These are phyloP conservation scores for Litocranius walleri DNA, from an alignment of 2,113 vertebrate genomes.

Conservation along the genomic window DNA sequence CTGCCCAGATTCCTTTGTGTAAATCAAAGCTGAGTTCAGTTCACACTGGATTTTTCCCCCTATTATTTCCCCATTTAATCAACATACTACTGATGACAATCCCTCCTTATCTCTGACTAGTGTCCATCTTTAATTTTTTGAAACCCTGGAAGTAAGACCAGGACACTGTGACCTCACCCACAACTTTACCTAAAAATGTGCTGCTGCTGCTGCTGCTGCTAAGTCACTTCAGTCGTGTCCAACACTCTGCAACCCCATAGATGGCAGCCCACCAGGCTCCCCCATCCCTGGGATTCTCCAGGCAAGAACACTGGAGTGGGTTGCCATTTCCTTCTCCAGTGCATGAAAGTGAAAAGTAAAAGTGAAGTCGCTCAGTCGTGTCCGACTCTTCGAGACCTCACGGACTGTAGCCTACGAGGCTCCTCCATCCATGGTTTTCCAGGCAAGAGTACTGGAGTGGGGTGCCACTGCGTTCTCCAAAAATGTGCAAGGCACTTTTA, in stretches of 20 bases:
- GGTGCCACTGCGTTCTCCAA: background rate
- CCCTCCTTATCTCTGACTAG: background rate
- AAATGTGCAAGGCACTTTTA: background rate
- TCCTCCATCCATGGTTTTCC: too few species aligned
- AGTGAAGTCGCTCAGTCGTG: too few species aligned
- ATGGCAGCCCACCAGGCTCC: too few species aligned
- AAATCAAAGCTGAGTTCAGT: background rate
- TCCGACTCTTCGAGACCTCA: fast-evolving
- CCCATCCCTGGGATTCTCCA: too few species aligned
- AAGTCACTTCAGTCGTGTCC: too few species aligned
- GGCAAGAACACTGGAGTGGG: too few species aligned
- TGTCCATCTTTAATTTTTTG: background rate
- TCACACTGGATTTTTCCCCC: background rate
- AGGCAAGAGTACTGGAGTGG: too few species aligned
- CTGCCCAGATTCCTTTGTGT: background rate
- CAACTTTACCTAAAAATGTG: background rate
- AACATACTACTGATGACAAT: background rate
- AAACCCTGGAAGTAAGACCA: background rate
- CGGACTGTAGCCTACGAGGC: too few species aligned
- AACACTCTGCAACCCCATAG: fast-evolving
- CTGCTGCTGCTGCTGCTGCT: too few species aligned
- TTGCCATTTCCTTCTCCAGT: too few species aligned
- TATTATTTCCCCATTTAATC: background rate
- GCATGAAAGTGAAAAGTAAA: too few species aligned
- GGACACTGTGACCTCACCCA: background rate